Base-by-base conservation (phyloP, 37 sponge, comb jelly and placozoan species). In the Sycon ciliatum region DNA sequence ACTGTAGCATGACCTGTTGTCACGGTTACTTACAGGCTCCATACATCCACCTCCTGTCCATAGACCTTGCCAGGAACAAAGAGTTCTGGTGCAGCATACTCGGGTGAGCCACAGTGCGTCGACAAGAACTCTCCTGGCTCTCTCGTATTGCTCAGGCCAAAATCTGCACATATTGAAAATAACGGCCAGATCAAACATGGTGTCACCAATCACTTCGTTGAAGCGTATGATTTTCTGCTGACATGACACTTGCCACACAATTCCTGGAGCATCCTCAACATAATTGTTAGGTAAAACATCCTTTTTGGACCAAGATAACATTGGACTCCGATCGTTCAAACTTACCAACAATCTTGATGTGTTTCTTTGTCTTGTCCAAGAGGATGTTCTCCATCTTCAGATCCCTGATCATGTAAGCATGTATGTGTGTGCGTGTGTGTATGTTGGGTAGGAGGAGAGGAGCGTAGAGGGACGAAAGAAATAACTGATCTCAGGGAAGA, bases 21-120 rank as follows among this genome's bases (percentile, higher is more conserved):
- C n/a, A n/a, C n/a, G n/a, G n/a, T n/a, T n/a, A 84, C 93, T 87
- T 64, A 92, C 88, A 95, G 69, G 37, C 91, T 90, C 96, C 96
- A 95, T 9, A 95, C 91, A 56, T 95, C 96, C 36, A 95, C 96
- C 65, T 95, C 91, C 22, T 91, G 86, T 0, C 96, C 91, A 62
- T 95, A 95, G 58, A 90, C 82, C 38, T 86, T 78, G 7, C 96
- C 96, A 2, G 96, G 91, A 39, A 95, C 85, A 65, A 95, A 95
- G 62, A 95, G 82, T 75, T 95, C 96, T 4, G 96, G 96, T 22
- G 96, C 96, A 33, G 96, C 96, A 68, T 95, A 95, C 80, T 95
- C 96, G 0, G 96, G 96, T 46, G 89, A 89, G 0, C 96, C 96
- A 73, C 96, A 95, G 57, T 95, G 96, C 0, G 96, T 95, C 53